phyloP scores from a whole-genome alignment of 2,113 vertebrate species.

The Petromus typicus region DNA sequence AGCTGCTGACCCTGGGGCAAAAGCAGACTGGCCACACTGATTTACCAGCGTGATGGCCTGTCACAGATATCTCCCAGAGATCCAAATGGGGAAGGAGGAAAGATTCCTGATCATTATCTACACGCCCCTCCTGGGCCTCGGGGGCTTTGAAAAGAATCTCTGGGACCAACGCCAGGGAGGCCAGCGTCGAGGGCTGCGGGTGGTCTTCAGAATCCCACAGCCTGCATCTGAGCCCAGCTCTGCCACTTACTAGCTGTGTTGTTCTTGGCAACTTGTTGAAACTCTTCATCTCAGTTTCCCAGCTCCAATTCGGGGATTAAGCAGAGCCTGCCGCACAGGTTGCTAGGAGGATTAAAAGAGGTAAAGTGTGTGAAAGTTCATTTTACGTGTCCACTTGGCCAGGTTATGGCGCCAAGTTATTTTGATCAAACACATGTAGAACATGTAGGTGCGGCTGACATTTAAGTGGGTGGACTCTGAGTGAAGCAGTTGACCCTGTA shows the following conservation, averaged over 20 bases:
- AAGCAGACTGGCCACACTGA: too few relatives aligned
- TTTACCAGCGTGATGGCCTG: not conserved
- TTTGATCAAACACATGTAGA: not conserved
- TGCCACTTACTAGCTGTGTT: not conserved
- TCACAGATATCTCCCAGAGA: not conserved
- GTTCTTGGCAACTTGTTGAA: conserved; percentile 30
- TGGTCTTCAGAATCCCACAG: not conserved
- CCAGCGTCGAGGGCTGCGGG: not conserved
- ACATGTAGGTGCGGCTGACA: not conserved
- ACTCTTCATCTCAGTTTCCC: not conserved
- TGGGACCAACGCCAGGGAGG: not conserved
- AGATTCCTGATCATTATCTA: not conserved
- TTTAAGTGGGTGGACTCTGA: not conserved
- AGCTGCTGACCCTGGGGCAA: not conserved
- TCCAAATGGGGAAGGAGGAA: not conserved
- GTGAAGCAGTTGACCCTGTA: not conserved
- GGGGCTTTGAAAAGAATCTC: not conserved
- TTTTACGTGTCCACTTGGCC: not conserved
- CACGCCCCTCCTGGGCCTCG: not conserved
- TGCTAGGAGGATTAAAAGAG: not conserved
- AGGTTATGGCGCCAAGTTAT: not conserved
- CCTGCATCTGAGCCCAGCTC: not conserved
- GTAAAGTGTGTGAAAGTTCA: not conserved
- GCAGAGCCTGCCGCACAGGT: not conserved
- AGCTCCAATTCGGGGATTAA: not conserved